These are phyloP conservation scores for Nansenia antarctica DNA, from an alignment of 2,113 vertebrate species.

Conservation along the genomic window DNA sequence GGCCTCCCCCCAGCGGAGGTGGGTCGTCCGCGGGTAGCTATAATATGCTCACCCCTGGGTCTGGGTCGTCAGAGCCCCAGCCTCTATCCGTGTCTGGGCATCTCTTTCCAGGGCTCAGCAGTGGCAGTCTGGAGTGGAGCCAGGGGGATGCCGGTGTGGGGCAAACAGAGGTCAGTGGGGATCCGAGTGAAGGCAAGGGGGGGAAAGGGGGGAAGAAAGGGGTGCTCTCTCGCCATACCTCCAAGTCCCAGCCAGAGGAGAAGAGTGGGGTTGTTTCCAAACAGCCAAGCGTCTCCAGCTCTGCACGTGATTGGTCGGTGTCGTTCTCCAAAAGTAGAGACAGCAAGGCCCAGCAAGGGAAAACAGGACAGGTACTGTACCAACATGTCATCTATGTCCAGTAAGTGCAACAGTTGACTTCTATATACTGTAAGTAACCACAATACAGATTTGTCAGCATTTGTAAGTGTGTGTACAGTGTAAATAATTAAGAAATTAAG, in stretches of 20 bases:
- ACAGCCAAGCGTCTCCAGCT: slow-evolving; percentile 79
- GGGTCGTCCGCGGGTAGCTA: slow-evolving; percentile 79
- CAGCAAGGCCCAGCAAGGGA: slow-evolving; percentile 80
- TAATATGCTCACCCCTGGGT: slow-evolving; percentile 71
- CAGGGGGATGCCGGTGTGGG: slow-evolving; percentile 51
- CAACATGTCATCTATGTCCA: neutral
- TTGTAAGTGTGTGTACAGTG: too few species aligned
- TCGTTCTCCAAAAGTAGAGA: slow-evolving; percentile 70
- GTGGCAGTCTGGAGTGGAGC: slow-evolving; percentile 80
- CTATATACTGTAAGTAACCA: neutral
- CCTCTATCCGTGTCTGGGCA: slow-evolving; percentile 71
- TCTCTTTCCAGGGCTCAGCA: slow-evolving; percentile 77
- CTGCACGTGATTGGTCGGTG: slow-evolving; percentile 86
- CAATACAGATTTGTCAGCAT: too few species aligned
- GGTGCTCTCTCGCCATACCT: slow-evolving; percentile 77
- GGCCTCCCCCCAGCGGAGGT: slow-evolving; percentile 68
- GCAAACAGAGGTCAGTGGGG: slow-evolving; percentile 49
- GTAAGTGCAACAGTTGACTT: neutral
- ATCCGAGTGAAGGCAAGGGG: slow-evolving; percentile 50
- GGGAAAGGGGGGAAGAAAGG: slow-evolving; percentile 85
- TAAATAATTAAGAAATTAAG: neutral
- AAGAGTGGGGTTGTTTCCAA: slow-evolving; percentile 83
- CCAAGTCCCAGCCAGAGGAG: slow-evolving; percentile 83
- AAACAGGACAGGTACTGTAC: slow-evolving; percentile 82
- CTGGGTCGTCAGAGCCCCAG: slow-evolving; percentile 71